Evolutionary conservation across 1,140 invertebrate species (phyloP), one percentile per base, ranked within the genome.

Genomic region (Ips typographus): DNA sequence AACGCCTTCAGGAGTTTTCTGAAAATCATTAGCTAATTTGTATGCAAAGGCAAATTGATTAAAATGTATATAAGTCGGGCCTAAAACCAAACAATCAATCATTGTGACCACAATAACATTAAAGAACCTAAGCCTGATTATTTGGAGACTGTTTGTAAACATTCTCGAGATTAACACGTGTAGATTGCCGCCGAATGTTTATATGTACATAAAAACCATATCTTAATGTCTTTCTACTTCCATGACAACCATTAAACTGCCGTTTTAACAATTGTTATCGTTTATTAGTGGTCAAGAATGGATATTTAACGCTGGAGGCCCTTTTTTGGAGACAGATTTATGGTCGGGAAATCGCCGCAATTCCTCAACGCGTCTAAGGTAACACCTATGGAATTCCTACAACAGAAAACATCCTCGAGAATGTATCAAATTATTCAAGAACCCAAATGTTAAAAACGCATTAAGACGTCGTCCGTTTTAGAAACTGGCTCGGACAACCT

Each of bases 91-190:
- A 40, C 3, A 58, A 67, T 59, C 65, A 67, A 67, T 67, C 55
- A 38, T 47, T 51, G 55, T 59, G 37, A 52, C 55, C 58, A 67
- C 56, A 67, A 67, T 67, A 68, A 62, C 66, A 68, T 60, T 55
- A 62, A 68, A 68, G 58, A 68, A 60, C 56, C 59, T 49, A 40
- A 52, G 43, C 52, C 57, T 62, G 66, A 68, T 68, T 62, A 68
- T 61, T 62, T 47, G 37, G 49, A 68, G 42, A 61, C 59, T 62
- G 66, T 68, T 68, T 68, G 59, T 68, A 68, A 68, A 68, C 66
- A 68, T 60, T 39, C 42, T 62, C 47, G 40, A 68, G 58, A 68
- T 68, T 68, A 68, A 68, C 66, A 68, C 55, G 66, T 68, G 66
- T 61, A 68, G 59, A 68, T 68, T 68, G 59, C 49, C 39, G 22